phyloP scores from a whole-genome alignment of 92 coral and sea anemone genomes.

The Desmophyllum pertusum region DNA sequence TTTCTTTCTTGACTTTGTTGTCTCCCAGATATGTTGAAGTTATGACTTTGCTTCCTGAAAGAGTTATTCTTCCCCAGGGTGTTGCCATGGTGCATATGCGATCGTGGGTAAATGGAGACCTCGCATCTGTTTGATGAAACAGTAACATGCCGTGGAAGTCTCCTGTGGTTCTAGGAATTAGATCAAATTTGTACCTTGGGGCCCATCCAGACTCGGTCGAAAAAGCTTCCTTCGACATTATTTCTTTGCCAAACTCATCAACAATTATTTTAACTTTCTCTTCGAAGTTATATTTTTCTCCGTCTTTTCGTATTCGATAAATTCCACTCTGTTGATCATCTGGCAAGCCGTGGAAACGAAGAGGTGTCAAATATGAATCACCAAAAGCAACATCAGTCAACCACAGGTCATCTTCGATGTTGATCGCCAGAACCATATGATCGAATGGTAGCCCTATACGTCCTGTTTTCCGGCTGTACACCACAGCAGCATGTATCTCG shows the following conservation, averaged over 20 bases:
- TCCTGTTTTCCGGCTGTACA: conserved; percentile 13
- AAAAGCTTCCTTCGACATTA: background rate
- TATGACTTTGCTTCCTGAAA: conserved; percentile 33
- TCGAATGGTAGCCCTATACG: background rate
- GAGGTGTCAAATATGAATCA: conserved; percentile 34
- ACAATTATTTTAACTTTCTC: background rate
- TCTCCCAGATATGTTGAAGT: conserved; percentile 23
- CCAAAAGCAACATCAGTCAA: conserved; percentile 65
- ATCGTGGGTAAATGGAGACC: conserved; percentile 38
- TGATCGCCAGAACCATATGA: conserved; percentile 32
- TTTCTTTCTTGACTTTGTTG: conserved; percentile 40
- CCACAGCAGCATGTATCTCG: conserved; percentile 21
- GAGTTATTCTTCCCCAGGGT: conserved; percentile 61
- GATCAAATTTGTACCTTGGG: conserved; percentile 28
- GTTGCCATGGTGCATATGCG: conserved; percentile 50
- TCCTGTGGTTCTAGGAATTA: conserved; percentile 15
- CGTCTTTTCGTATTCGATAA: conserved; percentile 52
- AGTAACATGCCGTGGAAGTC: conserved; percentile 28
- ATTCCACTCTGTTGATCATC: conserved; percentile 37
- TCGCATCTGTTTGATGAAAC: conserved; percentile 14
- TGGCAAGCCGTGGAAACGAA: conserved; percentile 37
- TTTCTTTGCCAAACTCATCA: background rate
- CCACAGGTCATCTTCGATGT: conserved; percentile 31
- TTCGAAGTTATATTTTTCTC: conserved; percentile 7
- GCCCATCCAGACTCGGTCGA: background rate